These are phyloP conservation scores for Macrotis lagotis DNA, from an alignment of 2,113 vertebrate species.

Conservation along the genomic window DNA sequence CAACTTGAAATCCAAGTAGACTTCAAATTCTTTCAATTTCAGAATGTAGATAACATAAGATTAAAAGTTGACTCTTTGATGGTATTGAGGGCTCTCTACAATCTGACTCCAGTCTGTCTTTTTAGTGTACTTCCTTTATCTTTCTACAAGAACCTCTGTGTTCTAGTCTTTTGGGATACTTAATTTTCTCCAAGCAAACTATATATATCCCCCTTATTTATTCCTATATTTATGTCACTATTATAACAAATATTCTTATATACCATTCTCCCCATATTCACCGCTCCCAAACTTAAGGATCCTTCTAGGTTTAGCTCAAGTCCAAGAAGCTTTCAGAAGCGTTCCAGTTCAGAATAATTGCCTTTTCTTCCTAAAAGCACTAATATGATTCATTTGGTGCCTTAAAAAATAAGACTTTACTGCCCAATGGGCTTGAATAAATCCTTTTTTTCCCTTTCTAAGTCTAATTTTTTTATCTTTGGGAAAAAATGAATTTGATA, in stretches of 20 bases:
- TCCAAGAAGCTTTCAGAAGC: background rate
- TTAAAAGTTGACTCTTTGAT: background rate
- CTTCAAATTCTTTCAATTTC: background rate
- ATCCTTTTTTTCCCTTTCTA: too few species aligned
- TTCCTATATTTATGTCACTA: background rate
- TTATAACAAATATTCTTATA: background rate
- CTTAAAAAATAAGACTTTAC: too few species aligned
- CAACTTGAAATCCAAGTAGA: background rate
- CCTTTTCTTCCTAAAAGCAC: too few species aligned
- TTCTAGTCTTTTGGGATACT: background rate
- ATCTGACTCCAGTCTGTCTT: background rate
- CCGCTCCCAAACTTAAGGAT: background rate
- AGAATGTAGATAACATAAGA: background rate
- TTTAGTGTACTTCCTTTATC: background rate
- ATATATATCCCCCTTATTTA: background rate
- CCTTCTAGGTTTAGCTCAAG: background rate
- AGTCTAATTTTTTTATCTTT: too few species aligned
- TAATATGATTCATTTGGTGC: too few species aligned
- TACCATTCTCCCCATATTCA: background rate
- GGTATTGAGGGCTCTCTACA: background rate
- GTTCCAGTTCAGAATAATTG: background rate
- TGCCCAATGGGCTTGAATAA: too few species aligned
- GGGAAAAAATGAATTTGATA: too few species aligned
- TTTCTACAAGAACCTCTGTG: background rate
- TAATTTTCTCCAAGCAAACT: background rate